Base-by-base conservation (phyloP, 2,797 vertebrate genomes). In the Hippocampus kuda region DNA sequence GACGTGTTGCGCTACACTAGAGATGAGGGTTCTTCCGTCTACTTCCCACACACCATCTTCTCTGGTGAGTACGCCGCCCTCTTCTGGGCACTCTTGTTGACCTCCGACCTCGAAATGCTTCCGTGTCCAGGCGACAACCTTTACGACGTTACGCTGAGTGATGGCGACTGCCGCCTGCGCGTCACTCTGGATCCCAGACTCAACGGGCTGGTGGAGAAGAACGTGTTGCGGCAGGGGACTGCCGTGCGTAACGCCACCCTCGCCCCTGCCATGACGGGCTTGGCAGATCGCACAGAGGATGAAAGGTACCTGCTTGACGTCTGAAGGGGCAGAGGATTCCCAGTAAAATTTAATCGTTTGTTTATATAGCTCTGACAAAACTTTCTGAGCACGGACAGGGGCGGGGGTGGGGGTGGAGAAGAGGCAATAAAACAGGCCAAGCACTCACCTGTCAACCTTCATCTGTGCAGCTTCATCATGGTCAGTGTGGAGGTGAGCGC, bases 101-200 rank as follows among this genome's bases (percentile, higher is more conserved):
- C 49, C 49, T 54, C 49, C 41, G 65, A 67, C 65, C 48, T 20
- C 27, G 20, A 24, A 18, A 4, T 3, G 34, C 22, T 57, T 24
- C 24, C 4, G 66, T 76, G 67, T 64, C 57, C 70, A 81, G 88
- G 84, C 5, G 83, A 85, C 0, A 79, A 88, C 80, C 75, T 92
- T 49, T 92, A 89, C 24, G 91, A 92, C 68, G 42, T 88, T 24
- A 90, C 84, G 0, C 63, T 92, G 59, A 84, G 83, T 0, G 91
- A 92, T 18, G 82, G 87, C 0, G 83, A 90, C 80, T 91, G 91
- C 71, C 71, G 82, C 41, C 72, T 92, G 0, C 81, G 83, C 1
- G 90, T 86, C 22, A 89, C 89, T 2, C 75, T 92, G 69, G 89
- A 91, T 59, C 90, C 91, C 0, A 63, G 70, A 11, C 81, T 92